Base-by-base conservation (phyloP, 2,888 invertebrate species). In the Nomada fucata region DNA sequence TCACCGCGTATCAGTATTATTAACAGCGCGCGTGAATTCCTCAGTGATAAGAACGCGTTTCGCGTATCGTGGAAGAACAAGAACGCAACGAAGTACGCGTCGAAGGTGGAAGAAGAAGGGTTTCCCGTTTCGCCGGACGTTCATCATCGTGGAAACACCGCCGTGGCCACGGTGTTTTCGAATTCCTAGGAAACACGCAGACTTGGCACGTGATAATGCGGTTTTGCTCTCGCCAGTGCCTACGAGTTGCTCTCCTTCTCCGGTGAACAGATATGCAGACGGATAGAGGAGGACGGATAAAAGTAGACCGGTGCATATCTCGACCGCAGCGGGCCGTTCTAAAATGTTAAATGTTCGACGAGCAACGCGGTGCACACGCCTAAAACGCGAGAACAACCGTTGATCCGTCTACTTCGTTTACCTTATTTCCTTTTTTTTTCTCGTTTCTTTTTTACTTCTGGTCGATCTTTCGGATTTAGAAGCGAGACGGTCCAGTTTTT, bases 131-230 rank as follows among this genome's bases (percentile, higher is more conserved):
- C 20, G n/a, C 50, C 70, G 53, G n/a, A 13, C 47, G 57, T 65
- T 47, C 61, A 47, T 55, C 71, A 50, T 74, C 59, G 11, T 53
- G 42, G 53, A 71, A 53, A 61, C 52, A 44, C 77, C 52, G 44
- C 77, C 59, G 1, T 18, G 47, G 50, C 2, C 36, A 74, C 64
- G 69, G 78, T 72, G 79, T 75, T 76, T 80, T 71, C 55, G 65
- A 75, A 68, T 74, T 72, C 72, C 74, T 55, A 53, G 68, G 26
- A 79, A 42, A 64, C 79, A 68, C 55, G 79, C 52, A 52, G 52
- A 75, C 71, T 67, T 75, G 75, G 81, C 75, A 75, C 81, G 84
- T 77, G 77, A 85, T 84, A 81, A 60, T 76, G 84, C 70, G 85
- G 81, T 85, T 81, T 84, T 52, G 57, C 64, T 69, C 50, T 77